Evolutionary conservation across 2,113 vertebrate species (phyloP), one percentile per base, ranked within the genome.

Genomic region (Menidia beryllina): DNA sequence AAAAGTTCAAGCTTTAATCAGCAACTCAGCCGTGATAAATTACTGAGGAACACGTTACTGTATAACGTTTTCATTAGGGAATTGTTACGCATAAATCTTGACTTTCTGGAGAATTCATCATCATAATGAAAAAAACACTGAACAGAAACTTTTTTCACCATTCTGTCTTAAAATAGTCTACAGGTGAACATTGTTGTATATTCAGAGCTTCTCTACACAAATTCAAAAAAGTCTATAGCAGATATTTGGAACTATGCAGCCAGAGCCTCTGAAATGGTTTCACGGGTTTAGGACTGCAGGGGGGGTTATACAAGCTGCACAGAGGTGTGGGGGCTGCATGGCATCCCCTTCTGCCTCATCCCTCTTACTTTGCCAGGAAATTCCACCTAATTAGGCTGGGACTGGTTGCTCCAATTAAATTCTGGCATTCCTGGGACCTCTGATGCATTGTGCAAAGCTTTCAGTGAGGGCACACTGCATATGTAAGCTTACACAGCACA

Each of bases 331-430:
- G 50, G 55, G 36, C 38, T 56, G 57, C 14, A 1, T 39, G 43
- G 54, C 59, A 34, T 67, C 49, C 41, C 25, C n/a, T 12, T 67
- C 56, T 48, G 49, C 73, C 54, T 70, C 77, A 72, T 79, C 52
- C 24, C 50, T 70, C 59, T 85, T 20, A 1, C 69, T 64, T 72
- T 81, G 84, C 86, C 89, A 93, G 90, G 88, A 93, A 92, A 93
- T 93, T 91, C 91, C 86, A 86, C 79, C 79, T 87, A 90, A 91
- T 92, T 91, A 91, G 78, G 75, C 82, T 85, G 72, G 50, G 86
- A 59, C 79, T 86, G 74, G 77, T 82, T 73, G 81, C 80, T 83
- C 79, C 88, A 93, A 93, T 93, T 91, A 91, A 82, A 89, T 70
- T 75, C 80, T 83, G 79, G 79, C 83, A 80, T 91, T 90, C 91